A percentile compares a stretch with the other conserved stretches of the same genome.
These are phyloP conservation scores for Pachycephus smyrnensis DNA, from an alignment of 2,888 invertebrate species.

Conservation along the genomic window DNA sequence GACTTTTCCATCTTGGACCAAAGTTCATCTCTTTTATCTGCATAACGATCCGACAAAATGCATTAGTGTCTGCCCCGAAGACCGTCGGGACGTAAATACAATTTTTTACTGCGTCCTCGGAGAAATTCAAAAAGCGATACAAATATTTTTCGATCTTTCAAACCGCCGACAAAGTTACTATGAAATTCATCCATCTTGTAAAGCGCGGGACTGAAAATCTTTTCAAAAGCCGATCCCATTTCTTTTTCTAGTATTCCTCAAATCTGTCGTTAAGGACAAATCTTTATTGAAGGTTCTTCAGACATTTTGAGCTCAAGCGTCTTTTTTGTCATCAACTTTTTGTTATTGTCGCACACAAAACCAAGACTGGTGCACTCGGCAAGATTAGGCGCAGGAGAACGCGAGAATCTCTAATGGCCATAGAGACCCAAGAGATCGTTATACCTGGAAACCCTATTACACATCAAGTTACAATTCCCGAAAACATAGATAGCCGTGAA, in stretches of 20 bases:
- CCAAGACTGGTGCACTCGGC: neutral
- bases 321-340: neutral
- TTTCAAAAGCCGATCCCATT: neutral
- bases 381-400: neutral
- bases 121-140: neutral
- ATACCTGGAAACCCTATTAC: conserved; percentile 58
- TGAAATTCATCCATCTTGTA: neutral
- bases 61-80: neutral
- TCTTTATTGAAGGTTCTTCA: neutral
- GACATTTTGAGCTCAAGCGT: neutral
- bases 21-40: conserved; percentile 5
- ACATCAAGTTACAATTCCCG: conserved; percentile 62
- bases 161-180: too few relatives aligned
- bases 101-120: neutral
- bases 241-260: neutral
- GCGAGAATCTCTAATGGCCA: conserved; percentile 1
- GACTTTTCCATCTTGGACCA: conserved; percentile 6
- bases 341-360: neutral
- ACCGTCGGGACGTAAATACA: neutral
- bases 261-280: neutral
- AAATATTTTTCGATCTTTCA: neutral
- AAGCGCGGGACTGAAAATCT: neutral
- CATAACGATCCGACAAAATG: neutral
- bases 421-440: conserved; percentile 18
- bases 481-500: conserved; percentile 58